A percentile compares a stretch with the other conserved stretches of the same genome.
Evolutionary conservation across 2,797 vertebrate species (phyloP).

Genomic region (Helostoma temminkii): DNA sequence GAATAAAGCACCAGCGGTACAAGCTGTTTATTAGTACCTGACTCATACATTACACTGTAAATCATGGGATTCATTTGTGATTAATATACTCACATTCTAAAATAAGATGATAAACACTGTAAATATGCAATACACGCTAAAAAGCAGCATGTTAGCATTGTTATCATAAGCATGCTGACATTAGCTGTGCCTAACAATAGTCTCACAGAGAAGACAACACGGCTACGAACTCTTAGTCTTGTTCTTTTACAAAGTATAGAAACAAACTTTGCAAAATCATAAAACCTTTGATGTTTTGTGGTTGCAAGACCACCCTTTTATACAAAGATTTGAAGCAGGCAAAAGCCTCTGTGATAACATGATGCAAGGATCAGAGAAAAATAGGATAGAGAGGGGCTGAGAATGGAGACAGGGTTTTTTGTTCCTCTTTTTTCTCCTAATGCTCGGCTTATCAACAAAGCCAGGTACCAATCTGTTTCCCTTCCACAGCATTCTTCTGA

Average conservation of each 20-base stretch:
- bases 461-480: constrained; percentile 42
- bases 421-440: constrained; percentile 35
- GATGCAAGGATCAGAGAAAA: constrained; percentile 40
- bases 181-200: not conserved
- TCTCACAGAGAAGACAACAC: not conserved
- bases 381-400: constrained; percentile 13
- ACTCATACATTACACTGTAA: too few relatives aligned
- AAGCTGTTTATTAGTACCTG: too few relatives aligned
- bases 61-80: too few relatives aligned
- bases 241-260: not conserved
- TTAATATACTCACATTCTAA: not conserved
- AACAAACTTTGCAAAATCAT: constrained; percentile 4
- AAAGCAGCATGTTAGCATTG: too few relatives aligned
- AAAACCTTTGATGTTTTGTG: constrained; percentile 24
- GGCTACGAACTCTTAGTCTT: not conserved
- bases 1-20: too few relatives aligned
- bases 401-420: constrained; percentile 25
- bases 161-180: not conserved
- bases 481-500: constrained; percentile 33
- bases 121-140: too few relatives aligned
- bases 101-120: too few relatives aligned
- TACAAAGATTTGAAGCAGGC: constrained; percentile 5
- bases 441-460: constrained; percentile 58
- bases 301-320: constrained; percentile 34
- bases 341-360: constrained; percentile 28